Conservation (phyloP, 1,140 invertebrate species). For the Drosophila virilis region DNA sequence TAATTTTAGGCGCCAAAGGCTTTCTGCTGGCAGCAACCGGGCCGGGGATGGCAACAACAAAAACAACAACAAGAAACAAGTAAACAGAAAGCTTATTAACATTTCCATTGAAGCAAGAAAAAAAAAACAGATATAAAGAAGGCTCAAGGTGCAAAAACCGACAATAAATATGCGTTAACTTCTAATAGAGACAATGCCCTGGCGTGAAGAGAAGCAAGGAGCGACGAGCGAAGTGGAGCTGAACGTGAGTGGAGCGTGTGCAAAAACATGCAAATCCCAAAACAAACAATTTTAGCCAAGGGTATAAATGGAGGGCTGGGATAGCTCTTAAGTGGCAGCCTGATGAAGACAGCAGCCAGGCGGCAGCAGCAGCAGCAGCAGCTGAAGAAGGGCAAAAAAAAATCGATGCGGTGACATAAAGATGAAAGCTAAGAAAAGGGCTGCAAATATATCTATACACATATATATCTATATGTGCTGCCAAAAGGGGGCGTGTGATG, state of each 20-base stretch:
- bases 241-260: slow-evolving; percentile 38
- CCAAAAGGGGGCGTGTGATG: slow-evolving; percentile 21
- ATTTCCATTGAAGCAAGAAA: slow-evolving; percentile 74
- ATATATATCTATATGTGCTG: neutral
- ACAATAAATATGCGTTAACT: slow-evolving; percentile 83
- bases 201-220: neutral
- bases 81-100: slow-evolving; percentile 65
- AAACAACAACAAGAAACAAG: slow-evolving; percentile 49
- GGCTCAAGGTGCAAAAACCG: slow-evolving; percentile 71
- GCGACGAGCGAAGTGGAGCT: no score
- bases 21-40: slow-evolving; percentile 26
- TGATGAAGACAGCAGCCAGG: slow-evolving; percentile 34
- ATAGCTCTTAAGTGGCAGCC: slow-evolving; percentile 52
- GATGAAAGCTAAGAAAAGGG: slow-evolving; percentile 67
- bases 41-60: slow-evolving; percentile 3
- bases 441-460: slow-evolving; percentile 8
- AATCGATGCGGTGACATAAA: slow-evolving; percentile 76
- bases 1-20: slow-evolving; percentile 79
- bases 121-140: slow-evolving; percentile 46
- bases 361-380: slow-evolving; percentile 10
- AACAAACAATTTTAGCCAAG: slow-evolving; percentile 79
- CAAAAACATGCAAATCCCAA: slow-evolving; percentile 79
- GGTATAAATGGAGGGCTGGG: slow-evolving; percentile 45
- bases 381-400: slow-evolving; percentile 23
- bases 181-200: slow-evolving; percentile 56